These are phyloP conservation scores for Porites cylindrica DNA, from an alignment of 92 coral and sea anemone species.

Conservation along the genomic window DNA sequence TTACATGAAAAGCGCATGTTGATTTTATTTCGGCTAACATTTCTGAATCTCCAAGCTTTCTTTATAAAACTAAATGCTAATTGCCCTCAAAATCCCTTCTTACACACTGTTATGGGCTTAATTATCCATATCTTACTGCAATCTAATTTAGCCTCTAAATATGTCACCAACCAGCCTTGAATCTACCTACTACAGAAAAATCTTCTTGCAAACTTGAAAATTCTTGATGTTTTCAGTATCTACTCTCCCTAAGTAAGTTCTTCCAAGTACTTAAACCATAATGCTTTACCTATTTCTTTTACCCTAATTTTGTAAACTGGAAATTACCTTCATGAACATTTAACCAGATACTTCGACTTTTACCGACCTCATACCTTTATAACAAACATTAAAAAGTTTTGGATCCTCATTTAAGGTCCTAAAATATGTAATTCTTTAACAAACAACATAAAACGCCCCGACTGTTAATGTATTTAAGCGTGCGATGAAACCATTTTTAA, in stretches of 20 bases:
- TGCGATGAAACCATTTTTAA: background rate
- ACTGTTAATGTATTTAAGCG: background rate
- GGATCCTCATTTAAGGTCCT: constrained; percentile 1
- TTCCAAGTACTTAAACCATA: too few relatives aligned
- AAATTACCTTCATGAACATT: background rate
- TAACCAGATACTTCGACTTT: constrained; percentile 5
- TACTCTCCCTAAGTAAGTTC: too few relatives aligned
- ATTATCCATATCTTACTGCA: background rate
- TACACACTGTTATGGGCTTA: background rate
- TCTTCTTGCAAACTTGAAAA: background rate
- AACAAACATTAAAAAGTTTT: constrained; percentile 6
- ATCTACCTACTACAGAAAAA: background rate
- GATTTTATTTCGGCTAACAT: too few relatives aligned
- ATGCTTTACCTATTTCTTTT: background rate
- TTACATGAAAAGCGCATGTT: too few relatives aligned
- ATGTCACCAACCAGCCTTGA: background rate
- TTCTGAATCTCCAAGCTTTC: too few relatives aligned
- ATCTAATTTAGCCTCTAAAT: background rate
- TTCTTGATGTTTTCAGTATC: too few relatives aligned
- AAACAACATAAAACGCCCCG: background rate
- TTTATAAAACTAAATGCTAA: too few relatives aligned
- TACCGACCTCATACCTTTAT: background rate
- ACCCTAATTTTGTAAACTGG: background rate
- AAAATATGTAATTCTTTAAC: constrained; percentile 7
- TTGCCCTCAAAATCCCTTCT: background rate